Base-by-base conservation (phyloP, 2,888 invertebrate species). In the Anthophora plumipes region DNA sequence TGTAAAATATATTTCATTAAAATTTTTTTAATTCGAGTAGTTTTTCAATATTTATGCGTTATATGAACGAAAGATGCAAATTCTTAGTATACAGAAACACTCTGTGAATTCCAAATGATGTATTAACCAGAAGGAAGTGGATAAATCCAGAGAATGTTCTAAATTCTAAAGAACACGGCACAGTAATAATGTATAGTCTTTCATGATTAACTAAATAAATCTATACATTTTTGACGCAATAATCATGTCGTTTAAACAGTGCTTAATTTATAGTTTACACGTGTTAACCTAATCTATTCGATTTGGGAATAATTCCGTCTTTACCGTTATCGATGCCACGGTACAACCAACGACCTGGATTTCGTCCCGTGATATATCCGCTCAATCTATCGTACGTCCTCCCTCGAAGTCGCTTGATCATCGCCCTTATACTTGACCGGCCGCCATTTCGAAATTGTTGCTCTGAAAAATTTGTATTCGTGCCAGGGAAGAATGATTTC, bases 271-370 rank as follows among this genome's bases (percentile, higher is more conserved):
- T 83, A 80, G 76, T 80, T 80, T 77, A 77, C 83, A 68, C 74
- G 72, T 82, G 84, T 85, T 84, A n/a, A 80, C 82, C 85, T 68
- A 79, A 75, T 75, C 57, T 73, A 77, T 86, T 77, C 71, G 66
- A 57, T 60, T 54, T 25, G 73, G 69, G 74, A 77, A 86, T 86
- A 85, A 83, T 85, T 81, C 76, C 64, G 57, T 71, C 76, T 76
- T 85, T 71, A 77, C 66, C 60, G 83, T 76, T 80, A 83, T 80
- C 85, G 81, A 83, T 76, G 73, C 77, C 61, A 63, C 63, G 50
- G 64, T 39, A 48, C 31, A 63, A 69, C 50, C 46, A 69, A 59
- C 75, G 77, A 55, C 67, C 67, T 75, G 76, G 76, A 84, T 80
- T 82, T 64, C 75, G 37, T 66, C 57, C 41, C 37, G 41, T 72